Percentiles rank a stretch among this genome's conserved stretches.
These are phyloP conservation scores for Octopus bimaculoides DNA, from an alignment of 1,140 invertebrate genomes.

Conservation along the genomic window DNA sequence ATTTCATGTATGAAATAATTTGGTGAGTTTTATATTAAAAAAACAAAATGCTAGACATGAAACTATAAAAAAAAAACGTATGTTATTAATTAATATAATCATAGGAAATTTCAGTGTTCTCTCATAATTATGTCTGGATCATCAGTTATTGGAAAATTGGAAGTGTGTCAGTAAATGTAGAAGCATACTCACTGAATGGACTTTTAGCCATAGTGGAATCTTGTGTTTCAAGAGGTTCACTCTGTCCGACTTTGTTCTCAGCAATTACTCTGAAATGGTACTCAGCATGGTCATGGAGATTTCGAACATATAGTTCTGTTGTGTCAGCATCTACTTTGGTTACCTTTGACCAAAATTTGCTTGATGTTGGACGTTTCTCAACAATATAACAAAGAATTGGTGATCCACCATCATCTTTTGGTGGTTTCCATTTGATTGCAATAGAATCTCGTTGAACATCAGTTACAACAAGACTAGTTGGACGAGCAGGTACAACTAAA, in stretches of 20 bases:
- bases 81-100: too few relatives aligned
- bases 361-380: conserved; percentile 39
- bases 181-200: conserved; percentile 70
- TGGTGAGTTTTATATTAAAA: too few relatives aligned
- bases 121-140: too few relatives aligned
- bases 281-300: conserved; percentile 86
- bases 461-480: conserved; percentile 32
- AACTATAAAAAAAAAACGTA: too few relatives aligned
- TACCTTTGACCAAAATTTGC: conserved; percentile 45
- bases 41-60: too few relatives aligned
- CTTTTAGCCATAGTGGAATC: conserved; percentile 52
- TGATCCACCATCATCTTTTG: conserved; percentile 95
- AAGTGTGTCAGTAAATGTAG: too few relatives aligned
- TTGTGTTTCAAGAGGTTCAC: conserved; percentile 82
- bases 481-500: conserved; percentile 34
- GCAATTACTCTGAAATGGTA: conserved; percentile 96
- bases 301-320: conserved; percentile 64
- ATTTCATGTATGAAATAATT: too few relatives aligned
- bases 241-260: conserved; percentile 89
- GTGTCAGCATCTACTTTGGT: conserved; percentile 36
- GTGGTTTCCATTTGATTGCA: conserved; percentile 91
- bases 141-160: too few relatives aligned
- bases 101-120: too few relatives aligned
- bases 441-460: conserved; percentile 76
- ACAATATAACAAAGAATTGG: conserved; percentile 70